phyloP scores from a whole-genome alignment of 2,113 vertebrate species.

The Corythoichthys haematopterus region DNA sequence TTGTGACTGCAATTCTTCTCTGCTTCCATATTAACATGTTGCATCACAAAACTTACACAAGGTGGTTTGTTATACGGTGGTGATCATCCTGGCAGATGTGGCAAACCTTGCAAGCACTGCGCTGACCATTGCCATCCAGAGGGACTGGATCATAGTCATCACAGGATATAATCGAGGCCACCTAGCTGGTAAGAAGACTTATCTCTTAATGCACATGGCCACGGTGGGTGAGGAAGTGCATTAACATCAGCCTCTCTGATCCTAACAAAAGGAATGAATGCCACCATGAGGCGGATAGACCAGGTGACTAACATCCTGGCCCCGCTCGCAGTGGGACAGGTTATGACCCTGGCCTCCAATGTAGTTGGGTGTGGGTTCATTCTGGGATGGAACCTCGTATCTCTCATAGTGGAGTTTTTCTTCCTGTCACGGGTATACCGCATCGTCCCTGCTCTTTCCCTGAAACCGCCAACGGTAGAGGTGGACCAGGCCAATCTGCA shows the following conservation, averaged over 20 bases:
- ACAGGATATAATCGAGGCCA: conserved; percentile 70
- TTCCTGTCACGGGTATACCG: conserved; percentile 75
- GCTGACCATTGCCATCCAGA: conserved; percentile 72
- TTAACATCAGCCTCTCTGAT: conserved; percentile 44
- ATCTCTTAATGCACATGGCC: background rate
- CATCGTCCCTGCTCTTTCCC: conserved; percentile 72
- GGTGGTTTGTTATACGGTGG: conserved; percentile 74
- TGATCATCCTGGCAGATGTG: conserved; percentile 73
- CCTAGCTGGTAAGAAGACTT: conserved; percentile 64
- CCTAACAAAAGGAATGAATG: conserved; percentile 71
- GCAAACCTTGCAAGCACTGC: conserved; percentile 72
- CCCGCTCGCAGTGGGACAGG: conserved; percentile 72
- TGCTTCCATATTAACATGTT: conserved; percentile 75
- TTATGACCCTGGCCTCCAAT: conserved; percentile 75
- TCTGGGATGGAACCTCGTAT: conserved; percentile 78
- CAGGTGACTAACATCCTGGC: conserved; percentile 76
- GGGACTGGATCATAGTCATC: conserved; percentile 74
- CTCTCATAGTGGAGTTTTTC: conserved; percentile 73
- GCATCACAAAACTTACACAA: conserved; percentile 74
- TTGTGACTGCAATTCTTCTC: conserved; percentile 47
- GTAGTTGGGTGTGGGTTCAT: conserved; percentile 77
- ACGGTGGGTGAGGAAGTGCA: background rate
- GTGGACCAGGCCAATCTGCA: conserved; percentile 55
- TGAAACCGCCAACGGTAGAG: conserved; percentile 59
- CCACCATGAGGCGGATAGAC: conserved; percentile 70